Evolutionary conservation across 2,113 vertebrate species (phyloP).

Genomic region (Nesoenas mayeri): DNA sequence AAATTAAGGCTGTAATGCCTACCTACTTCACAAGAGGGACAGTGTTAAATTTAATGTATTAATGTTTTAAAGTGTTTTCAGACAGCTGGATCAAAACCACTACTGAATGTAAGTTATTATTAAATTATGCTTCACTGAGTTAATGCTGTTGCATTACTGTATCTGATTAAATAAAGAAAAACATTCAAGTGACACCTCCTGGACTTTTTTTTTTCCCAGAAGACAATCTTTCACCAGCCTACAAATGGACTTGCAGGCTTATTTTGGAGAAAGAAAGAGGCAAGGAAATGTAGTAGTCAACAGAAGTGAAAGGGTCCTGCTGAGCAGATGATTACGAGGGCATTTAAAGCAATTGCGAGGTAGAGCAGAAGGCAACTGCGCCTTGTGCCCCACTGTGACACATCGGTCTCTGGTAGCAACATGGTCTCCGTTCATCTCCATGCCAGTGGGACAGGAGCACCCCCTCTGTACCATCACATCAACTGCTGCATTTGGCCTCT

Average conservation of each 20-base stretch:
- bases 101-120: constrained; percentile 49
- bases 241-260: not conserved
- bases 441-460: not conserved
- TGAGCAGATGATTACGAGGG: not conserved
- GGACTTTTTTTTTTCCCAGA: not conserved
- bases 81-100: constrained; percentile 42
- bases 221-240: not conserved
- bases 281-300: not conserved
- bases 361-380: not conserved
- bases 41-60: constrained; percentile 51
- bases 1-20: constrained; percentile 55
- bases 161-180: constrained; percentile 30
- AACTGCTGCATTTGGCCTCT: not conserved
- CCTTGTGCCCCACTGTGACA: not conserved
- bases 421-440: not conserved
- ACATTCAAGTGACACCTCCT: not conserved
- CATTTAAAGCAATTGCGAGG: not conserved
- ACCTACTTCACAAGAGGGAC: constrained; percentile 36
- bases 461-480: not conserved
- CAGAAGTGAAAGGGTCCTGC: not conserved
- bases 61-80: constrained; percentile 58
- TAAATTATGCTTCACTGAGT: constrained; percentile 35
- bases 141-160: not conserved
- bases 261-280: constrained; percentile 10
- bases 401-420: not conserved